These are phyloP conservation scores for Gephyroberyx darwinii DNA, from an alignment of 2,797 vertebrate species.

Conservation along the genomic window DNA sequence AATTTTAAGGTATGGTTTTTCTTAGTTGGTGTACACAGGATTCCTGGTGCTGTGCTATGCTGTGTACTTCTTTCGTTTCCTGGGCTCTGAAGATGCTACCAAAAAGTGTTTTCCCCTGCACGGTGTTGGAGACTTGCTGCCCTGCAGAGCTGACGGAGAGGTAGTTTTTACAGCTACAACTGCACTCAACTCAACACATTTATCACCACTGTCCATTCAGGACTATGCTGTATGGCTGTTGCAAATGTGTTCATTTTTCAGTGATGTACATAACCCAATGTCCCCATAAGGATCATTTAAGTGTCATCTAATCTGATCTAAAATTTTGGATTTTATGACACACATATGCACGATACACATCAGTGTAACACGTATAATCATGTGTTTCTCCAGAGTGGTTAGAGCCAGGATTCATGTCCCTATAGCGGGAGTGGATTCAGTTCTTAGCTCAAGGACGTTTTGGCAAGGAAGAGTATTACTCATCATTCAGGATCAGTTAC, in stretches of 20 bases:
- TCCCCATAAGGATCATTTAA: too few relatives aligned
- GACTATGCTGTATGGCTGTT: not conserved
- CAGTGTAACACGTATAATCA: too few relatives aligned
- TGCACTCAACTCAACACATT: not conserved
- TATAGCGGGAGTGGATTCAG: too few relatives aligned
- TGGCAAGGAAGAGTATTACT: too few relatives aligned
- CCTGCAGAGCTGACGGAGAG: constrained; percentile 78
- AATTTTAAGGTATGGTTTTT: constrained; percentile 22
- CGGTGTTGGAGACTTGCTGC: constrained; percentile 84
- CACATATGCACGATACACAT: too few relatives aligned
- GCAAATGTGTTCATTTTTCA: not conserved
- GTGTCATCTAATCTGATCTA: too few relatives aligned
- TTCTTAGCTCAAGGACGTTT: too few relatives aligned
- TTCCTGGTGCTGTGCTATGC: constrained; percentile 88
- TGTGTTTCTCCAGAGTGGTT: too few relatives aligned
- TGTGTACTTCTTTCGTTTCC: constrained; percentile 86
- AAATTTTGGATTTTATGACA: too few relatives aligned
- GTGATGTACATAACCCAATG: not conserved
- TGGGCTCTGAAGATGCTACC: constrained; percentile 86
- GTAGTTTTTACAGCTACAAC: constrained; percentile 66
- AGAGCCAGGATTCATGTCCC: too few relatives aligned
- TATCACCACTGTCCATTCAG: not conserved
- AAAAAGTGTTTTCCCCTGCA: constrained; percentile 87
- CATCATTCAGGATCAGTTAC: not conserved
- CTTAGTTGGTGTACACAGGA: constrained; percentile 88